Conservation (phyloP, 2,888 invertebrate species). For the Syrista parreyssii region DNA sequence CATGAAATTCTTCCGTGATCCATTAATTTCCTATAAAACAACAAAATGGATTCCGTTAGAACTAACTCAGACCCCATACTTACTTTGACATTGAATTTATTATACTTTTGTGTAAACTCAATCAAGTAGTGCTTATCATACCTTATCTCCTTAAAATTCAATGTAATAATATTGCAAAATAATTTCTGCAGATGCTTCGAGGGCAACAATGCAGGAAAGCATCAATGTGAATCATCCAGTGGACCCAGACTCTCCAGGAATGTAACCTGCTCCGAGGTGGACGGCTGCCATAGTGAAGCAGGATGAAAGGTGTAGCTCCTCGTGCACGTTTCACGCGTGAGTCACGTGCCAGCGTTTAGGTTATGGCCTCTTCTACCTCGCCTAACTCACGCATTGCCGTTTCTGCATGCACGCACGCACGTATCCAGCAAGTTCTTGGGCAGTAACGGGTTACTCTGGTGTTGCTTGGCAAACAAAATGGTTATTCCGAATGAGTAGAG, state of each 20-base stretch:
- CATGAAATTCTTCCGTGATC: not conserved
- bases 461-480: not conserved
- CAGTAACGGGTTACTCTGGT: not conserved
- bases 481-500: not conserved
- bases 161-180: not conserved
- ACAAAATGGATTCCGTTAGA: not conserved
- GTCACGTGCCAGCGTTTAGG: constrained; percentile 4
- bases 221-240: constrained; percentile 16
- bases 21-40: not conserved
- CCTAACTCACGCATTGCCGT: not conserved
- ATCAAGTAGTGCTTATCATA: not conserved
- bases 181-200: not conserved
- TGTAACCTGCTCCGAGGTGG: constrained; percentile 13
- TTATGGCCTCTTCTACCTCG: not conserved
- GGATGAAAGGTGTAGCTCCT: not conserved
- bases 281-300: not conserved
- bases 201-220: not conserved
- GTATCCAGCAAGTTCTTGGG: not conserved
- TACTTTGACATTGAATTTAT: not conserved
- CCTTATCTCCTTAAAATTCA: not conserved
- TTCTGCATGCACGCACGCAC: not conserved
- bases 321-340: constrained; percentile 5
- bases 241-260: constrained; percentile 9
- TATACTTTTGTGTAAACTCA: not conserved
- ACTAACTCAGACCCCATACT: not conserved